Percentiles rank a stretch among this genome's conserved stretches.
phyloP scores from a whole-genome alignment of 2,113 vertebrate species.

The Psilopogon haemacephalus region DNA sequence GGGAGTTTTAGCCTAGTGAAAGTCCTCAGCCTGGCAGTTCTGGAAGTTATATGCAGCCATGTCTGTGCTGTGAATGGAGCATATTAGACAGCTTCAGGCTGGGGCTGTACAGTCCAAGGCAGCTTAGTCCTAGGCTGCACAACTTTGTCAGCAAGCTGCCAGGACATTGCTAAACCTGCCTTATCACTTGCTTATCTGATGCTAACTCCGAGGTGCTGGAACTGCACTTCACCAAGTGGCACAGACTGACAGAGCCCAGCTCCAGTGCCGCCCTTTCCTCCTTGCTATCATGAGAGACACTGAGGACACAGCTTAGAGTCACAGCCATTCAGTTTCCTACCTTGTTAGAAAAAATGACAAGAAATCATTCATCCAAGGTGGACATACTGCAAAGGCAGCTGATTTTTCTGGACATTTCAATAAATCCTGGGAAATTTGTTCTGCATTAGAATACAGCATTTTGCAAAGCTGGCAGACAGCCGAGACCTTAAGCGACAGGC shows the following conservation, averaged over 20 bases:
- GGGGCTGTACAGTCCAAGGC: neutral
- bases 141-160: accelerated
- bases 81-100: neutral
- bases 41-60: neutral
- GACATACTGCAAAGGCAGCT: slow-evolving; percentile 24
- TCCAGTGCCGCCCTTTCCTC: neutral
- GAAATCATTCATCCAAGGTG: slow-evolving; percentile 10
- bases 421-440: slow-evolving; percentile 42
- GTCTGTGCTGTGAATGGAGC: neutral
- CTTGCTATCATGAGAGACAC: neutral
- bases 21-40: neutral
- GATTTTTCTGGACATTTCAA: slow-evolving; percentile 38
- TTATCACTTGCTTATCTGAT: neutral
- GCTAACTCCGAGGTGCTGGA: neutral
- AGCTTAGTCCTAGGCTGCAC: neutral
- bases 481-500: neutral
- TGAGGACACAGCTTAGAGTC: slow-evolving; percentile 1
- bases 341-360: slow-evolving; percentile 12
- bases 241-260: neutral
- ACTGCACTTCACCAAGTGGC: neutral
- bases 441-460: neutral
- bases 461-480: neutral
- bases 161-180: neutral
- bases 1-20: neutral
- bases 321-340: neutral